These are phyloP conservation scores for Rhegmatorhina hoffmannsi DNA, from an alignment of 2,113 vertebrate genomes.

Conservation along the genomic window DNA sequence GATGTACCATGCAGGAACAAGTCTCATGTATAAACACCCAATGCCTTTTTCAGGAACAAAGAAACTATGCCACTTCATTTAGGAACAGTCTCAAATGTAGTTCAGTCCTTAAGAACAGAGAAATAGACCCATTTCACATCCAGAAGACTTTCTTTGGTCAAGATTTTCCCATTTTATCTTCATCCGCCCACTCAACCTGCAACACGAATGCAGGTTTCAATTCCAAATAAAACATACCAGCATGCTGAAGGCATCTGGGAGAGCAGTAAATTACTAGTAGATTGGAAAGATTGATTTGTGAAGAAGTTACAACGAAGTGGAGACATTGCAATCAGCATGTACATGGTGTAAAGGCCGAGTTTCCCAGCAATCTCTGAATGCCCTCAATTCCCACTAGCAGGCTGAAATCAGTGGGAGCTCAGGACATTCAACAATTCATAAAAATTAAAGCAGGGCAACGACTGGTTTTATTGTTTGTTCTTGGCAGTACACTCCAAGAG, in stretches of 20 bases:
- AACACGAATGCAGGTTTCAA: not conserved
- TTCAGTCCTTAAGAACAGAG: not conserved
- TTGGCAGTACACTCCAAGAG: not conserved
- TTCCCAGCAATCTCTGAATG: slow-evolving; percentile 38
- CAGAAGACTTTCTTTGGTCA: not conserved
- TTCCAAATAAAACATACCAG: not conserved
- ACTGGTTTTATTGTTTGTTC: slow-evolving; percentile 23
- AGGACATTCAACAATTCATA: slow-evolving; percentile 47
- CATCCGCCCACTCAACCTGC: not conserved
- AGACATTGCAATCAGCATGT: slow-evolving; percentile 48
- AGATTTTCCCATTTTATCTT: not conserved
- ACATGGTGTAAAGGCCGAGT: not conserved
- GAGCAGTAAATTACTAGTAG: slow-evolving; percentile 49
- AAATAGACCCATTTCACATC: not conserved
- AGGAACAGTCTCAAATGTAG: not conserved
- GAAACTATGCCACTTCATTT: not conserved
- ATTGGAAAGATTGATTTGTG: slow-evolving; percentile 62
- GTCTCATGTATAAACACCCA: not conserved
- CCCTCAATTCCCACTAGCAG: slow-evolving; percentile 51
- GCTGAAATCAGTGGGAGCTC: slow-evolving; percentile 51
- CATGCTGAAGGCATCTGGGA: slow-evolving; percentile 51
- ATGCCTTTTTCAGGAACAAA: not conserved
- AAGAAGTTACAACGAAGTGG: slow-evolving; percentile 21
- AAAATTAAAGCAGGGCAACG: slow-evolving; percentile 39
- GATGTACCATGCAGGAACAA: not conserved